phyloP scores from a whole-genome alignment of 2,888 invertebrate genomes.

The Pandemis cinnamomeana region DNA sequence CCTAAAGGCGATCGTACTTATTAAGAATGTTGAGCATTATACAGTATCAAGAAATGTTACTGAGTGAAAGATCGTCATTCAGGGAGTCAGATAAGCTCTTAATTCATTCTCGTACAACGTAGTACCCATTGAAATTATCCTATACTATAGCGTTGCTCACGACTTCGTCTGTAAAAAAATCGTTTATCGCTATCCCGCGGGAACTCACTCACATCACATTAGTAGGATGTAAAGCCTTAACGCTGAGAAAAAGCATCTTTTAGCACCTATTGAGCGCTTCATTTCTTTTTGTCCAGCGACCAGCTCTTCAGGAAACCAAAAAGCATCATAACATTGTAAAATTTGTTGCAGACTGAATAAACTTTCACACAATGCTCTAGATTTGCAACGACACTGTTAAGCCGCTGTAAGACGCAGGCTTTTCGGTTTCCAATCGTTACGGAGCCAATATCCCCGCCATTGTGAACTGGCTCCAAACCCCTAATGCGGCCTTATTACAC shows the following conservation, averaged over 20 bases:
- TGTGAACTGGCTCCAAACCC: slow-evolving; percentile 22
- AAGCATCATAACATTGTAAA: background rate
- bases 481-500: slow-evolving; percentile 21
- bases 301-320: background rate
- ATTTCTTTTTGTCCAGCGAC: background rate
- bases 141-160: too few species aligned
- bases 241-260: background rate
- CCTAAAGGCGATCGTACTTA: too few species aligned
- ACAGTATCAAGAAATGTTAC: too few species aligned
- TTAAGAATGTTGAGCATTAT: too few species aligned
- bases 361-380: background rate
- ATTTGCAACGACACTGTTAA: slow-evolving; percentile 6
- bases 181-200: too few species aligned
- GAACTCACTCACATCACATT: too few species aligned
- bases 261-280: background rate
- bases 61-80: too few species aligned
- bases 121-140: too few species aligned
- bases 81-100: too few species aligned
- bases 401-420: slow-evolving; percentile 19
- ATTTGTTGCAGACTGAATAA: background rate
- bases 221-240: background rate
- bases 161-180: too few species aligned
- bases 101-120: too few species aligned
- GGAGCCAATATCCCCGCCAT: slow-evolving; percentile 22
- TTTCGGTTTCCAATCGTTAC: slow-evolving; percentile 29